phyloP scores from a whole-genome alignment of 1,140 invertebrate species.

The Aphaenogaster ashmeadi region DNA sequence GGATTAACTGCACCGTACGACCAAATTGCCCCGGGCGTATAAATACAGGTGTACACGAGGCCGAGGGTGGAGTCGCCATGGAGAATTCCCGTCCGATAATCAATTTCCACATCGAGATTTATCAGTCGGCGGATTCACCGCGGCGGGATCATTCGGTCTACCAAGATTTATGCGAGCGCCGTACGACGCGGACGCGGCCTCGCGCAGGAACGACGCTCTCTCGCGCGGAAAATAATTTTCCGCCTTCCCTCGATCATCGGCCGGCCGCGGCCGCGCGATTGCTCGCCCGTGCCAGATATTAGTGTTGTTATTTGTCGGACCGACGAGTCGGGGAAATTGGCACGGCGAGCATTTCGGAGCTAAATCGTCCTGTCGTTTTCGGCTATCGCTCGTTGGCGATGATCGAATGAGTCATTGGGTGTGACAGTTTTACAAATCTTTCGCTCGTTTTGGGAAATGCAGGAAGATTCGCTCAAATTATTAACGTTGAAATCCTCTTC shows the following conservation, averaged over 20 bases:
- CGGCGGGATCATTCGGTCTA: conserved; percentile 64
- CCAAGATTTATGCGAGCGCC: conserved; percentile 66
- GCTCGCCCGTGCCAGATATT: conserved; percentile 1
- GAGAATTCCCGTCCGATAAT: conserved; percentile 70
- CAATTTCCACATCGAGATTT: conserved; percentile 74
- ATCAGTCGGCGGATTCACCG: conserved; percentile 62
- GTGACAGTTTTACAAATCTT: not conserved
- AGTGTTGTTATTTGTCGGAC: conserved; percentile 47
- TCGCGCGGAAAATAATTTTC: conserved; percentile 63
- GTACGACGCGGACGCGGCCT: conserved; percentile 27
- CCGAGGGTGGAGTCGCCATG: conserved; percentile 28
- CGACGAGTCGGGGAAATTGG: conserved; percentile 32
- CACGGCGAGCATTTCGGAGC: not conserved
- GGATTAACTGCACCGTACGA: conserved; percentile 53
- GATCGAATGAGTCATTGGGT: not conserved
- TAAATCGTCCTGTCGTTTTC: conserved; percentile 32
- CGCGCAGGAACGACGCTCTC: conserved; percentile 37
- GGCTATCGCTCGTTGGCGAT: not conserved
- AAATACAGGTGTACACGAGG: conserved; percentile 35
- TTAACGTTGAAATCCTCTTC: not conserved
- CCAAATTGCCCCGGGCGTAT: conserved; percentile 40
- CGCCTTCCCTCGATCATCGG: conserved; percentile 56
- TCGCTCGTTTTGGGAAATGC: not conserved
- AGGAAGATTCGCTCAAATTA: not conserved
- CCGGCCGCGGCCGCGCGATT: not conserved